Evolutionary conservation across 2,888 invertebrate species (phyloP).

Genomic region (Megamerina dolium): DNA sequence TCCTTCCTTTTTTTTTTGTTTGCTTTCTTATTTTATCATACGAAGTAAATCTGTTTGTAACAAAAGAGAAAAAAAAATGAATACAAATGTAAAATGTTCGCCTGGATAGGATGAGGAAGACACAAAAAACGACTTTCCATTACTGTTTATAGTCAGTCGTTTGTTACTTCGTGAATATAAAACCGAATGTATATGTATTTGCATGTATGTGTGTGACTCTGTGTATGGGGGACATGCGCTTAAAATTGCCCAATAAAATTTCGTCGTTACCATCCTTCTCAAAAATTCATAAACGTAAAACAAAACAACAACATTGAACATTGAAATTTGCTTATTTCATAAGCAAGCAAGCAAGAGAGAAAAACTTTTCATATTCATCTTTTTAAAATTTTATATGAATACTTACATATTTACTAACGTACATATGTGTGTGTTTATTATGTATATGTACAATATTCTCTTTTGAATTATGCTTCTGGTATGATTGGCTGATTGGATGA

Average conservation of each 20-base stretch:
- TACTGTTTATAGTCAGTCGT: constrained; percentile 4
- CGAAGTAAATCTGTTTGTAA: no score
- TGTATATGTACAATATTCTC: no score
- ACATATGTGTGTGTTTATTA: no score
- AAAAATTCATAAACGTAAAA: constrained; percentile 34
- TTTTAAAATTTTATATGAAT: no score
- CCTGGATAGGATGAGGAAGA: neutral
- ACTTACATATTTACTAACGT: no score
- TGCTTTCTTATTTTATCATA: constrained; percentile 1
- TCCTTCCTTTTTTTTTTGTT: constrained; percentile 7
- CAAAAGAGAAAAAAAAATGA: neutral
- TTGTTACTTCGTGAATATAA: neutral
- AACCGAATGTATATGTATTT: constrained; percentile 8
- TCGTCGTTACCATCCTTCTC: constrained; percentile 29
- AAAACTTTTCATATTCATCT: no score
- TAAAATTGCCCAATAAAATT: constrained; percentile 36
- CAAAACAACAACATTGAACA: no score
- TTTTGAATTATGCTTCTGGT: no score
- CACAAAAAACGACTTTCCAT: neutral
- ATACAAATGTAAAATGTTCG: neutral
- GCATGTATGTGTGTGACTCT: no score
- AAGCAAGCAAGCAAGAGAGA: no score
- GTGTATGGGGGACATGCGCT: constrained; percentile 37
- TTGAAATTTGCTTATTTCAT: no score
- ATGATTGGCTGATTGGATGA: no score